A percentile compares a stretch with the other conserved stretches of the same genome.
phyloP scores from a whole-genome alignment of 2,888 invertebrate species.

The Parnassius apollo region DNA sequence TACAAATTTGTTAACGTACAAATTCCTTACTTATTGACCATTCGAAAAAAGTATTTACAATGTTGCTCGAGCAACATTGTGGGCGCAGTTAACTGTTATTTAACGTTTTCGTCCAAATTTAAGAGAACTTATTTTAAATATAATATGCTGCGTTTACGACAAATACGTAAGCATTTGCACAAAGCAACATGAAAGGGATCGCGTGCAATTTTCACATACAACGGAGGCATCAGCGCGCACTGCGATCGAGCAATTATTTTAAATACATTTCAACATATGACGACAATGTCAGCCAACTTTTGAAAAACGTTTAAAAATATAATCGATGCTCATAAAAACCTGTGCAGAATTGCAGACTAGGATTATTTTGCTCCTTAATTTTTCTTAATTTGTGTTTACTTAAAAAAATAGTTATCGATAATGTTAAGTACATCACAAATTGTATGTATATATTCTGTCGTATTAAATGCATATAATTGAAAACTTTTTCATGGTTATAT shows the following conservation, averaged over 20 bases:
- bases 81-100: slow-evolving; percentile 46
- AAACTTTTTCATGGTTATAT: no score
- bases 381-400: not conserved
- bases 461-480: no score
- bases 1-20: slow-evolving; percentile 36
- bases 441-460: no score
- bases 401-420: no score
- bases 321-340: slow-evolving; percentile 45
- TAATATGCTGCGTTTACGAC: slow-evolving; percentile 56
- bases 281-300: slow-evolving; percentile 70
- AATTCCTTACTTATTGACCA: slow-evolving; percentile 23
- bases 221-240: slow-evolving; percentile 67
- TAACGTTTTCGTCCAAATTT: not conserved
- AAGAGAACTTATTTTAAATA: not conserved
- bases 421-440: no score
- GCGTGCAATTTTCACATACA: slow-evolving; percentile 75
- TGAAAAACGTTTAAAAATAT: slow-evolving; percentile 58
- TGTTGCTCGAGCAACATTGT: slow-evolving; percentile 16
- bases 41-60: slow-evolving; percentile 39
- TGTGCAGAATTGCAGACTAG: slow-evolving; percentile 31
- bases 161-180: slow-evolving; percentile 79
- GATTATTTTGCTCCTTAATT: not conserved
- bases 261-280: slow-evolving; percentile 81
- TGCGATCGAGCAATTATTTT: slow-evolving; percentile 76
- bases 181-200: slow-evolving; percentile 63